A percentile compares a stretch with the other conserved stretches of the same genome.
Evolutionary conservation across 2,797 vertebrate genomes (phyloP).

Genomic region (Psittacula echo): DNA sequence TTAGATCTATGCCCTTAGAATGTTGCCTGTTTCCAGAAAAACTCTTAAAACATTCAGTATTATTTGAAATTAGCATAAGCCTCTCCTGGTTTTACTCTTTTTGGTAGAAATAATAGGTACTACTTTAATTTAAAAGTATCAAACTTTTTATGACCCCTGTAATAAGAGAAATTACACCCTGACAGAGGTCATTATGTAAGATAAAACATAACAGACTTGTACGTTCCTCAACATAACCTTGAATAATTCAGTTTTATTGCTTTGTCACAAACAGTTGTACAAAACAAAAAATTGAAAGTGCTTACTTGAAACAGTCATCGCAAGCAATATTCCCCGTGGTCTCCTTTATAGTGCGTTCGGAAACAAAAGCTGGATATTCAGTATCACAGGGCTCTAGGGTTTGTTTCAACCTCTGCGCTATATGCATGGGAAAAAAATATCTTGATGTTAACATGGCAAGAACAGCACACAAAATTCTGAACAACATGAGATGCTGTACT

Average conservation of each 20-base stretch:
- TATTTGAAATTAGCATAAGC: not conserved
- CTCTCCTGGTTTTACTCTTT: not conserved
- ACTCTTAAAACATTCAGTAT: not conserved
- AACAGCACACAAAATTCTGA: constrained; percentile 39
- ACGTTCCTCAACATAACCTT: not conserved
- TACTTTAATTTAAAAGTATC: not conserved
- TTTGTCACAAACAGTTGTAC: constrained; percentile 21
- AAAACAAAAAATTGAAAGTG: constrained; percentile 18
- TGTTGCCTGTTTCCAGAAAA: not conserved
- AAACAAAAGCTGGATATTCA: constrained; percentile 96
- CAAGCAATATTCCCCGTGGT: constrained; percentile 94
- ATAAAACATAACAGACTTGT: constrained; percentile 20
- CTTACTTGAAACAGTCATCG: constrained; percentile 95
- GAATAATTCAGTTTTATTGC: constrained; percentile 26
- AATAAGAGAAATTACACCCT: constrained; percentile 8
- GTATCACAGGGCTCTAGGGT: constrained; percentile 96
- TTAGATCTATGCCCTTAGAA: not conserved
- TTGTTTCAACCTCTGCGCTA: constrained; percentile 90
- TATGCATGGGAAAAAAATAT: constrained; percentile 45
- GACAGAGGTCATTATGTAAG: not conserved
- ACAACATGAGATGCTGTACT: constrained; percentile 20
- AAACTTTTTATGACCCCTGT: constrained; percentile 2
- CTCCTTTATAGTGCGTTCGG: constrained; percentile 98
- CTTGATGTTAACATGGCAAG: constrained; percentile 45
- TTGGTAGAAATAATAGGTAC: not conserved